A percentile compares a stretch with the other conserved stretches of the same genome.
Conservation (phyloP, 1,140 invertebrate species). For the Drosophila ambigua region DNA sequence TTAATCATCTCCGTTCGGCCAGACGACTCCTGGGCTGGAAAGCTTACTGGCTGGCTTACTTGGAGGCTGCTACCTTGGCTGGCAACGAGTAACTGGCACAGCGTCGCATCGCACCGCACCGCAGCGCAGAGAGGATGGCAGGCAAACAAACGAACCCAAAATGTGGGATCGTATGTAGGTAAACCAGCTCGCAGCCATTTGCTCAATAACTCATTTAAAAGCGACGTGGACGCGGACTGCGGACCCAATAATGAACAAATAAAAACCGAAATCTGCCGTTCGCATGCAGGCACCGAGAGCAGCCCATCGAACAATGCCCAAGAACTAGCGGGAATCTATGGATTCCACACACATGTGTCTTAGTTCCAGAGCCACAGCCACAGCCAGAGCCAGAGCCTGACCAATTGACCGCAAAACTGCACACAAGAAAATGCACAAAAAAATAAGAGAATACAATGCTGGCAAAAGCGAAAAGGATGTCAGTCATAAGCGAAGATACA, state of each 20-base stretch:
- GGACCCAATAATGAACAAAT: constrained; percentile 76
- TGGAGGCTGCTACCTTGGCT: constrained; percentile 43
- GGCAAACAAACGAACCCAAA: constrained; percentile 37
- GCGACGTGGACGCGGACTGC: constrained; percentile 68
- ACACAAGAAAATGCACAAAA: constrained; percentile 33
- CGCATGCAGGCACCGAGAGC: constrained; percentile 13
- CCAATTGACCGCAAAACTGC: constrained; percentile 75
- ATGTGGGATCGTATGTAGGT: constrained; percentile 52
- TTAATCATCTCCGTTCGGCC: constrained; percentile 39
- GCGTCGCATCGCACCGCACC: background rate
- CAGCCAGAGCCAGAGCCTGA: constrained; percentile 29
- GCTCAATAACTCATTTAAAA: constrained; percentile 81
- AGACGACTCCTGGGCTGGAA: constrained; percentile 2
- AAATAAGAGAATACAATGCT: constrained; percentile 55
- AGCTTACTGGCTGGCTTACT: background rate
- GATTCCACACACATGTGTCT: constrained; percentile 49
- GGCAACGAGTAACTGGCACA: constrained; percentile 47
- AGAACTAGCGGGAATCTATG: constrained; percentile 47
- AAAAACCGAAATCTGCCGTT: constrained; percentile 77
- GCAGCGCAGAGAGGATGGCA: constrained; percentile 24
- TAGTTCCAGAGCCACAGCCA: background rate
- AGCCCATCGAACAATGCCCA: constrained; percentile 69
- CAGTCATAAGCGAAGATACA: constrained; percentile 80
- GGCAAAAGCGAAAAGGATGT: constrained; percentile 79
- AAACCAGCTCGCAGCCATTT: constrained; percentile 69